Conservation (phyloP, 2,113 vertebrate genomes). For the Xiphorhynchus elegans region DNA sequence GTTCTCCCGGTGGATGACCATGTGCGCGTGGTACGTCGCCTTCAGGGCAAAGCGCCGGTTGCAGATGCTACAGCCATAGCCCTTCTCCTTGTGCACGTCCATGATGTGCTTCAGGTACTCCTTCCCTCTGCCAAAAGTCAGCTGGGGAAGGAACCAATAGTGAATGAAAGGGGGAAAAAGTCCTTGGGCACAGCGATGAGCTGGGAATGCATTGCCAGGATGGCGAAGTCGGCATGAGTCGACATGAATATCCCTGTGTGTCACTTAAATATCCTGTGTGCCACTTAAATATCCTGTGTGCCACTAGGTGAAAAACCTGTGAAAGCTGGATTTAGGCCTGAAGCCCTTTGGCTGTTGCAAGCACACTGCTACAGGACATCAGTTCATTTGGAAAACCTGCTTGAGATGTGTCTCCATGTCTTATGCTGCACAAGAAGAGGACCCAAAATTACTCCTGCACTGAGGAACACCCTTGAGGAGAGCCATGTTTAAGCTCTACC, state of each 20-base stretch:
- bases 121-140: conserved; percentile 92
- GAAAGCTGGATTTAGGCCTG: neutral
- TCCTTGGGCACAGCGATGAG: accelerated
- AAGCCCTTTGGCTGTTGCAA: neutral
- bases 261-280: neutral
- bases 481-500: neutral
- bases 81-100: conserved; percentile 96
- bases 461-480: neutral
- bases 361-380: neutral
- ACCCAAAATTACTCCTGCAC: neutral
- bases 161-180: neutral
- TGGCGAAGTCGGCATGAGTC: neutral
- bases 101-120: conserved; percentile 97
- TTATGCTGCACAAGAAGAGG: neutral
- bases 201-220: accelerated
- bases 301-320: neutral
- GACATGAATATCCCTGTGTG: neutral
- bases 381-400: neutral
- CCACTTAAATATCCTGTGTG: neutral
- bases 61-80: conserved; percentile 93
- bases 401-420: neutral
- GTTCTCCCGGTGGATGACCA: conserved; percentile 98
- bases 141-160: conserved; percentile 71
- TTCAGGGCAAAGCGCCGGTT: conserved; percentile 95
- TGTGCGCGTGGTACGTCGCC: conserved; percentile 97